Conservation (phyloP, 1,140 invertebrate species). For the Helicoverpa armigera region DNA sequence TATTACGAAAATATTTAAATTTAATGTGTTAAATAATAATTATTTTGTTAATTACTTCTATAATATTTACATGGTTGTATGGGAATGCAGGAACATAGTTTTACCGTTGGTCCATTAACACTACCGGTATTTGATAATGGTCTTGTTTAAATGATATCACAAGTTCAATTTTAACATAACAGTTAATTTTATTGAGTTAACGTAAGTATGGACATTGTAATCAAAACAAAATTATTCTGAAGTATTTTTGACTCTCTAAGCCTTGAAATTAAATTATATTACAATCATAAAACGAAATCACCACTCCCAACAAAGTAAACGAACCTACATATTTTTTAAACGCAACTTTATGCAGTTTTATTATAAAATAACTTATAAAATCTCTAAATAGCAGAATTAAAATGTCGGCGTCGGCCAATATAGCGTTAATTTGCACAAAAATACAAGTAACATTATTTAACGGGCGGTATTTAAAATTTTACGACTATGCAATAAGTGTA, state of each 20-base stretch:
- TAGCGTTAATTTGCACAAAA: conserved; percentile 34
- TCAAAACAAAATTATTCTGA: too few relatives aligned
- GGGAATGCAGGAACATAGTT: conserved; percentile 5
- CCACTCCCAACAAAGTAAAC: not conserved
- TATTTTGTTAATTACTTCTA: conserved; percentile 34
- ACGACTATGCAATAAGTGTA: conserved; percentile 50
- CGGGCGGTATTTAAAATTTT: conserved; percentile 45
- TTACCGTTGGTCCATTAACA: conserved; percentile 15
- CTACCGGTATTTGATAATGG: conserved; percentile 24
- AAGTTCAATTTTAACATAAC: not conserved
- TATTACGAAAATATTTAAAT: conserved; percentile 44
- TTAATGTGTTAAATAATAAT: conserved; percentile 8
- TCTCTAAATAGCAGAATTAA: conserved; percentile 30
- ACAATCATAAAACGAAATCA: not conserved
- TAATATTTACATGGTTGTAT: conserved; percentile 17
- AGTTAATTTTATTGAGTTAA: too few relatives aligned
- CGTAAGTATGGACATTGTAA: too few relatives aligned
- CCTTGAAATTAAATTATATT: too few relatives aligned
- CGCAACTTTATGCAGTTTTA: not conserved
- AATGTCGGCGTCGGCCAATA: conserved; percentile 32
- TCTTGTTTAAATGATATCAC: conserved; percentile 4
- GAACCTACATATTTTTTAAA: not conserved
- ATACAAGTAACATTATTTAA: conserved; percentile 47
- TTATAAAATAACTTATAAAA: conserved; percentile 32
- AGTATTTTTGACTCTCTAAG: too few relatives aligned